These are phyloP conservation scores for Pandemis corylana DNA, from an alignment of 2,888 invertebrate species.

Conservation along the genomic window DNA sequence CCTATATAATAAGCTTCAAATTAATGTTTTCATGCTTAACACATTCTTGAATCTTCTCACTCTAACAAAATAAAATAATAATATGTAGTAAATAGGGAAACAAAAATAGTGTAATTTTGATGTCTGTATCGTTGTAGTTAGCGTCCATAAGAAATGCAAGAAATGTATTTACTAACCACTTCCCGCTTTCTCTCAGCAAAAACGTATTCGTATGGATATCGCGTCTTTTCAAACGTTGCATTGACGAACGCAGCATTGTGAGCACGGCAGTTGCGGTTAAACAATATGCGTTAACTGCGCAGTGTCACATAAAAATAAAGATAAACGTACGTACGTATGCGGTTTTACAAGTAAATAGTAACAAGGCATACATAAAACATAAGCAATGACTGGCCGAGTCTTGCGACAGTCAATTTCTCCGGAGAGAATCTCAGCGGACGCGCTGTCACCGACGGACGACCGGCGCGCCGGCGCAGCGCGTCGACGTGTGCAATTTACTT, in stretches of 20 bases:
- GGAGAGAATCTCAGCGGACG: slow-evolving; percentile 66
- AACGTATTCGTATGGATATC: slow-evolving; percentile 32
- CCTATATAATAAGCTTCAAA: background rate
- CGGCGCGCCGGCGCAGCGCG: slow-evolving; percentile 51
- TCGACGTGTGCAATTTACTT: slow-evolving; percentile 45
- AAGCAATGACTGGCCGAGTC: slow-evolving; percentile 54
- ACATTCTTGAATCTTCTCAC: background rate
- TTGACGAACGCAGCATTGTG: slow-evolving; percentile 39
- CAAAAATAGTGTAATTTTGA: background rate
- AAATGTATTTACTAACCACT: slow-evolving; percentile 36
- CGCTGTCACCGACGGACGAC: slow-evolving; percentile 58
- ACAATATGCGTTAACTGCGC: slow-evolving; percentile 33
- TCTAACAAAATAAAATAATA: background rate
- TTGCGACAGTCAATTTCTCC: slow-evolving; percentile 73
- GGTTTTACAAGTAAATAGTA: slow-evolving; percentile 42
- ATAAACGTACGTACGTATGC: slow-evolving; percentile 29
- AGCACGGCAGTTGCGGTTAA: slow-evolving; percentile 19
- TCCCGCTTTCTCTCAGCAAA: slow-evolving; percentile 50
- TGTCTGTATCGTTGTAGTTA: background rate
- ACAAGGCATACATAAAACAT: slow-evolving; percentile 75
- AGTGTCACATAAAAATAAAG: slow-evolving; percentile 11
- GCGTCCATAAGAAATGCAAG: slow-evolving; percentile 13
- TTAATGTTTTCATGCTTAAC: background rate
- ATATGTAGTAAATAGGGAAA: background rate
- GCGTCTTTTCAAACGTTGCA: slow-evolving; percentile 27